Percentiles rank a stretch among this genome's conserved stretches.
Conservation (phyloP, 2,888 invertebrate species). For the Carterocephalus palaemon region DNA sequence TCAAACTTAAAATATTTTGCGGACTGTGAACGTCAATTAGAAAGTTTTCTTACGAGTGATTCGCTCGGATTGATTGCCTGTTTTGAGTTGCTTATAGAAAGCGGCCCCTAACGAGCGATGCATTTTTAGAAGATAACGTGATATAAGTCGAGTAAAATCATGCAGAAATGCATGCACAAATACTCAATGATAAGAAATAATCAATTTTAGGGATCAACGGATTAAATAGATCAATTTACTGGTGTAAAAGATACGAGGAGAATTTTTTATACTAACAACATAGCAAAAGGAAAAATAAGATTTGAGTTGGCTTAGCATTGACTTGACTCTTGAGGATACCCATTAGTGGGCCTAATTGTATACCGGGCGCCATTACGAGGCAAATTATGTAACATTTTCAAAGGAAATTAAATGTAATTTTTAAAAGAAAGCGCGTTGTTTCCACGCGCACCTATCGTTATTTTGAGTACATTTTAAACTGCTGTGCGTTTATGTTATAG, state of each 20-base stretch:
- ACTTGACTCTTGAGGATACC: no score
- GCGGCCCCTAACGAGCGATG: constrained; percentile 55
- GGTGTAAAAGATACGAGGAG: no score
- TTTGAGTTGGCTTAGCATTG: no score
- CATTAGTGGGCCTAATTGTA: constrained; percentile 42
- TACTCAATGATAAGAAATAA: no score
- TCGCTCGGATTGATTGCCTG: constrained; percentile 70
- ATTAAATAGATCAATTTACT: no score
- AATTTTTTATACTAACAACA: no score
- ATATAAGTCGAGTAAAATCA: no score
- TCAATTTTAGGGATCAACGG: no score
- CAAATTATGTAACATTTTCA: constrained; percentile 16
- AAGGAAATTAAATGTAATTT: constrained; percentile 24
- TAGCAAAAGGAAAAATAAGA: no score
- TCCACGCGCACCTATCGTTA: constrained; percentile 22
- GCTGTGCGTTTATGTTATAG: constrained; percentile 26
- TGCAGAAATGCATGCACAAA: no score
- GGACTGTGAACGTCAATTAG: constrained; percentile 64
- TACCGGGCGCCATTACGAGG: constrained; percentile 17
- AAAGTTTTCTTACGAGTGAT: constrained; percentile 75
- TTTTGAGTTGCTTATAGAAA: constrained; percentile 68
- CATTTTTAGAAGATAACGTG: constrained; percentile 59
- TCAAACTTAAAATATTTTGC: constrained; percentile 42
- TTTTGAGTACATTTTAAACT: constrained; percentile 27
- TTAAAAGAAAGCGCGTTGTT: constrained; percentile 26